Percentiles rank a stretch among this genome's conserved stretches.
Conservation (phyloP, 2,888 invertebrate genomes). For the Alcis repandata region DNA sequence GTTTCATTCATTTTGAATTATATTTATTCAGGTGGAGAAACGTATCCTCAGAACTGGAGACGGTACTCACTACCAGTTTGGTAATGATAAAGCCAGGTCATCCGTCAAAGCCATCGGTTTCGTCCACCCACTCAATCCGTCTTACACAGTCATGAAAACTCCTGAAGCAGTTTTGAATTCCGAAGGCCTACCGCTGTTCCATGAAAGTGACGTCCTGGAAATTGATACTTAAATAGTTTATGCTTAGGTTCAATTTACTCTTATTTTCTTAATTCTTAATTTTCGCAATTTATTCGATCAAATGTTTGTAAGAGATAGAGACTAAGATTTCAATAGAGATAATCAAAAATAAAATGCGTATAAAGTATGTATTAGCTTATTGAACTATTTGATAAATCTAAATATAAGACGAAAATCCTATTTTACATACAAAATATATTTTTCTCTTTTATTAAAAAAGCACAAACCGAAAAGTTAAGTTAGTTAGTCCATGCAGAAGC, state of each 20-base stretch:
- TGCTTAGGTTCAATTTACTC: too few species aligned
- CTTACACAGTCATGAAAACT: conserved; percentile 63
- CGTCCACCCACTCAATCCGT: conserved; percentile 76
- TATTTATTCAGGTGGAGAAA: conserved; percentile 74
- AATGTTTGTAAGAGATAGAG: too few species aligned
- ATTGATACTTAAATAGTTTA: conserved; percentile 27
- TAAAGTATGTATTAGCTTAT: not conserved
- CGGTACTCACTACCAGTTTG: conserved; percentile 86
- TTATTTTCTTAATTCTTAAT: too few species aligned
- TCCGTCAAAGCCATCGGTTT: conserved; percentile 68
- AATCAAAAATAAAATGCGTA: too few species aligned
- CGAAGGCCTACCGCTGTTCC: conserved; percentile 71
- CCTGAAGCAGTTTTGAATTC: conserved; percentile 64
- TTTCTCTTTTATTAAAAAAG: not conserved
- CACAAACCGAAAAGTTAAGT: not conserved
- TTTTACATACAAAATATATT: not conserved
- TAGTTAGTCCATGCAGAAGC: conserved; percentile 89
- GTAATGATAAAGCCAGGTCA: conserved; percentile 67
- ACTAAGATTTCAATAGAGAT: too few species aligned
- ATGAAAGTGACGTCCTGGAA: conserved; percentile 68
- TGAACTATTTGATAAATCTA: not conserved
- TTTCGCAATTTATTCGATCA: too few species aligned
- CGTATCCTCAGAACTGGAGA: conserved; percentile 89
- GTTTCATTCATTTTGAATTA: too few species aligned
- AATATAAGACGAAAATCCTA: not conserved